A percentile compares a stretch with the other conserved stretches of the same genome.
phyloP scores from a whole-genome alignment of 2,797 vertebrate genomes.

The Acrocephalus scirpaceus region DNA sequence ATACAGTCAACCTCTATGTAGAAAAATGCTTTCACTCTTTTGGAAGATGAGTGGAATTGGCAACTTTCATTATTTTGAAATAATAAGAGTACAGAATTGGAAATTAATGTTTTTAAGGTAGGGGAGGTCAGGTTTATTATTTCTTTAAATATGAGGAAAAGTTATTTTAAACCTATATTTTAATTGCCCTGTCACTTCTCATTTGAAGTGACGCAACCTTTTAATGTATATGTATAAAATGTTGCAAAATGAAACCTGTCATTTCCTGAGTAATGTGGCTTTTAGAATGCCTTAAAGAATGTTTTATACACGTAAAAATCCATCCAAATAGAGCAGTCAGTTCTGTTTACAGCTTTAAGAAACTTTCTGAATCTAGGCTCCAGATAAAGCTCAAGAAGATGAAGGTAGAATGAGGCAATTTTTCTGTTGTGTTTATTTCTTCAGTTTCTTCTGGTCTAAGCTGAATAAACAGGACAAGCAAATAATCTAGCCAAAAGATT shows the following conservation, averaged over 20 bases:
- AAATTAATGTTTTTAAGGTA: background rate
- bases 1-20: background rate
- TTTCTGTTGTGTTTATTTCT: background rate
- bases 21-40: background rate
- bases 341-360: background rate
- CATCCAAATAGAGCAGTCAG: background rate
- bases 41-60: background rate
- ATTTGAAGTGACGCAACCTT: background rate
- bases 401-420: background rate
- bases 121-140: background rate
- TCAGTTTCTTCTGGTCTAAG: background rate
- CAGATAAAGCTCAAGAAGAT: background rate
- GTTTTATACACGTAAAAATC: background rate
- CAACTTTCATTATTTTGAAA: background rate
- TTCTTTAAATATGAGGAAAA: background rate
- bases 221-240: background rate
- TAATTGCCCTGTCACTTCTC: background rate
- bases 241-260: background rate
- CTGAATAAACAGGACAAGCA: background rate
- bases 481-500: background rate
- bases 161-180: background rate
- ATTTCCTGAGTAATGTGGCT: background rate
- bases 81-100: background rate
- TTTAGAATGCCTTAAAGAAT: slow-evolving; percentile 14
- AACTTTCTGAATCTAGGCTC: background rate